Evolutionary conservation across 2,888 invertebrate species (phyloP), one percentile per base, ranked within the genome.

Genomic region (Emmelina monodactyla): DNA sequence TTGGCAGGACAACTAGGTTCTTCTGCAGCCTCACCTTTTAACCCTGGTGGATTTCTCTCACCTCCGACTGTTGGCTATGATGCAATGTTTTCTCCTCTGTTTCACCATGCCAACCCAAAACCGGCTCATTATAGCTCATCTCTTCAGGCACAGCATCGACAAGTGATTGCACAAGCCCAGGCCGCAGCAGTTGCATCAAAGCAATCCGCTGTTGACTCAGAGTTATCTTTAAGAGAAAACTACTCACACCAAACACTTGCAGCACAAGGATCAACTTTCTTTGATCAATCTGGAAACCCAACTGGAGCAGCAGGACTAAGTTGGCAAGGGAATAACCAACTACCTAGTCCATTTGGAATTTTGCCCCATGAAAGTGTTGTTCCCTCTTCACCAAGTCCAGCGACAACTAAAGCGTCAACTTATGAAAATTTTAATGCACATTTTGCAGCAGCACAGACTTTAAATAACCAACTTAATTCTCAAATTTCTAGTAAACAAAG

Each of bases 31-130:
- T 85, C 87, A 39, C 84, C 85, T 1, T 86, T 86, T 56, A 86
- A 85, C 58, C 86, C 88, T 32, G 87, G 87, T 48, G 85, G 88
- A 46, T 91, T 91, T 61, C 72, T 91, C 29, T 86, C 90, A 31
- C 87, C 89, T 32, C 86, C 89, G 39, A 83, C 89, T 25, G 89
- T 89, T 40, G 87, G 87, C 49, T 92, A 92, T 67, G 92, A 92
- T 63, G 84, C 88, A 49, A 90, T 92, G 38, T 92, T 92, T 61
- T 87, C 89, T 46, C 91, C 92, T 42, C 70, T 92, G 43, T 91
- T 92, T 69, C 91, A 91, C 64, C 90, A 89, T 78, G 85, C 87
- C 35, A 87, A 85, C 46, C 83, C 88, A 9, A 89, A 89, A 64
- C 88, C 88, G 50, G 86, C 88, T 43, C 87, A 87, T 58, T 88